Evolutionary conservation across 2,113 vertebrate species (phyloP).

Genomic region (Sturnira hondurensis): DNA sequence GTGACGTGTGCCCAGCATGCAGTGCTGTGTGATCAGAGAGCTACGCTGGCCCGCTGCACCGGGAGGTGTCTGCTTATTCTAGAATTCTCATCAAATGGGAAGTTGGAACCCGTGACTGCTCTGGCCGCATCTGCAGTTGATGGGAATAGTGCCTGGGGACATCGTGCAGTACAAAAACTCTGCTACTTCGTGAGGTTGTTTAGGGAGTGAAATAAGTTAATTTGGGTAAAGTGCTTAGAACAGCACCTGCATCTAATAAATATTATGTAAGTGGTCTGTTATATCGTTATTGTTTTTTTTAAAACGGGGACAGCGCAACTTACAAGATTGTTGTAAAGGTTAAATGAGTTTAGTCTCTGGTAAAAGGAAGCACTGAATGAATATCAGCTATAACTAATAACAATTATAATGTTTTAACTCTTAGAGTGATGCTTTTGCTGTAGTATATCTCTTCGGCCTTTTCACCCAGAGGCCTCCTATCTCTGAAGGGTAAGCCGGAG

Average conservation of each 20-base stretch:
- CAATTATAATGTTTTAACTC: not conserved
- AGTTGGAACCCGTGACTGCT: not conserved
- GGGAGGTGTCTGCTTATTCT: not conserved
- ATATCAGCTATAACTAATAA: not conserved
- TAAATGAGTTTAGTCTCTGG: not conserved
- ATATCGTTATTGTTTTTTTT: not conserved
- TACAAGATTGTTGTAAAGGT: not conserved
- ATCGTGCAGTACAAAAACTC: not conserved
- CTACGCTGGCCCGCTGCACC: not conserved
- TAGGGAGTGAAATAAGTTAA: not conserved
- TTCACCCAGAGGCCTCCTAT: not conserved
- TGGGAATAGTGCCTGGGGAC: not conserved
- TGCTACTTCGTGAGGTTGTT: not conserved
- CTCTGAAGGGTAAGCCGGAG: not conserved
- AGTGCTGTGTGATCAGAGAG: not conserved
- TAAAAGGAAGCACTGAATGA: not conserved
- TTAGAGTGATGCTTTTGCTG: not conserved
- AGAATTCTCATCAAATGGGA: not conserved
- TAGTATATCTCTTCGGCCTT: not conserved
- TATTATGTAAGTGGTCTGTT: not conserved
- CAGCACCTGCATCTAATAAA: not conserved
- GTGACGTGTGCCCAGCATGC: not conserved
- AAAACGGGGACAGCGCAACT: not conserved
- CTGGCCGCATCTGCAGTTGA: not conserved
- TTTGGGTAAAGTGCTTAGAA: not conserved